These are phyloP conservation scores for Calonectris borealis DNA, from an alignment of 2,113 vertebrate species.

Conservation along the genomic window DNA sequence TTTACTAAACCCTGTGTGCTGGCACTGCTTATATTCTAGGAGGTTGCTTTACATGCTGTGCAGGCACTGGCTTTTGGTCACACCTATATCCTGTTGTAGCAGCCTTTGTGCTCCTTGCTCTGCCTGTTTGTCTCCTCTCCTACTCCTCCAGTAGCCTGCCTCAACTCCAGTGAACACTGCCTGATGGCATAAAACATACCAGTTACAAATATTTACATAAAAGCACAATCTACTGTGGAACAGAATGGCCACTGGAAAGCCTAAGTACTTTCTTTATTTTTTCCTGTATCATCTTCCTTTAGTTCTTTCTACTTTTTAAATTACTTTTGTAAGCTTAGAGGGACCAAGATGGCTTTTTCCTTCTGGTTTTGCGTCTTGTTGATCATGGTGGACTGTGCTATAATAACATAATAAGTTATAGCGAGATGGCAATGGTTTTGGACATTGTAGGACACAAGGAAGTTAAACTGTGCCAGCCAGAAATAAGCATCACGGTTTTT, in stretches of 20 bases:
- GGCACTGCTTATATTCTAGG: neutral
- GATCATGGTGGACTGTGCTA: neutral
- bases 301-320: neutral
- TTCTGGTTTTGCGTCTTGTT: neutral
- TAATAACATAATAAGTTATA: neutral
- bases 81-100: neutral
- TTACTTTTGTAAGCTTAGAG: neutral
- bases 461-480: neutral
- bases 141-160: neutral
- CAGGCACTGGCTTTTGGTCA: neutral
- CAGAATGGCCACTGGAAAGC: neutral
- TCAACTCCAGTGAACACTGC: neutral
- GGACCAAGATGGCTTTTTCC: neutral
- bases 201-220: neutral
- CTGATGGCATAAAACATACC: neutral
- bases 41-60: neutral
- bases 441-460: neutral
- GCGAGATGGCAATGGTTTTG: neutral
- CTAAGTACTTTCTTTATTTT: neutral
- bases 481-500: neutral
- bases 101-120: neutral
- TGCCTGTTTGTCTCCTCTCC: neutral
- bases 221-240: neutral
- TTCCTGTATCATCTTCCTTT: neutral
- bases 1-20: neutral